phyloP scores from a whole-genome alignment of 1,140 invertebrate genomes.

The Cataglyphis hispanica region DNA sequence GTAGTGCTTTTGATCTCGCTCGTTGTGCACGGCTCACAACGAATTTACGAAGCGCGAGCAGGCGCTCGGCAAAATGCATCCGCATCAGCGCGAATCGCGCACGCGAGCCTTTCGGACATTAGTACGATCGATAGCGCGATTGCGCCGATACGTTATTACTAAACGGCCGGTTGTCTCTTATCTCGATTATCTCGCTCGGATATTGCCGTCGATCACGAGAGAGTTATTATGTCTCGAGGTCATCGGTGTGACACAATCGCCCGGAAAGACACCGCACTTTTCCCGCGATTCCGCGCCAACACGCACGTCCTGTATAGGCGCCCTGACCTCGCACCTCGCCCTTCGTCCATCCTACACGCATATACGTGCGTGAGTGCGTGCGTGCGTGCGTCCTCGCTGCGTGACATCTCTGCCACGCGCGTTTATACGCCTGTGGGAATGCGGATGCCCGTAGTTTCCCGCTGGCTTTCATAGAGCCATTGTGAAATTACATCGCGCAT shows the following conservation, averaged over 20 bases:
- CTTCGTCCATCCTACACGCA: constrained; percentile 23
- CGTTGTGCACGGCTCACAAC: constrained; percentile 44
- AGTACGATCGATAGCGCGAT: constrained; percentile 16
- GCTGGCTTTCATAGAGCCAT: constrained; percentile 75
- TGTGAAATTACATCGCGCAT: constrained; percentile 69
- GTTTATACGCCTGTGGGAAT: constrained; percentile 73
- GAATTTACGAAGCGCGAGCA: constrained; percentile 47
- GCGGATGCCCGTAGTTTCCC: constrained; percentile 73
- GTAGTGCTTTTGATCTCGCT: constrained; percentile 57
- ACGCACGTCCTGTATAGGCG: constrained; percentile 36
- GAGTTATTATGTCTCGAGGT: constrained; percentile 64
- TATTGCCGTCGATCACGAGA: constrained; percentile 64
- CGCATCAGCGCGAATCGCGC: constrained; percentile 27
- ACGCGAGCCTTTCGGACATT: constrained; percentile 37
- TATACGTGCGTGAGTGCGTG: constrained; percentile 23
- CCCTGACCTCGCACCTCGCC: constrained; percentile 60
- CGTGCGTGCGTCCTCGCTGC: constrained; percentile 51
- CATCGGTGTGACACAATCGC: constrained; percentile 32
- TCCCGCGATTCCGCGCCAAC: constrained; percentile 9
- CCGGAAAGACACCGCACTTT: constrained; percentile 47
- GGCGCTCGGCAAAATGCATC: constrained; percentile 43
- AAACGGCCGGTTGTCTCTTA: constrained; percentile 69
- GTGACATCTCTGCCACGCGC: constrained; percentile 72
- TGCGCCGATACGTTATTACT: constrained; percentile 32
- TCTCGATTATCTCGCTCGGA: constrained; percentile 56